Conservation (phyloP, 1,140 invertebrate genomes). For the Nymphalis io region DNA sequence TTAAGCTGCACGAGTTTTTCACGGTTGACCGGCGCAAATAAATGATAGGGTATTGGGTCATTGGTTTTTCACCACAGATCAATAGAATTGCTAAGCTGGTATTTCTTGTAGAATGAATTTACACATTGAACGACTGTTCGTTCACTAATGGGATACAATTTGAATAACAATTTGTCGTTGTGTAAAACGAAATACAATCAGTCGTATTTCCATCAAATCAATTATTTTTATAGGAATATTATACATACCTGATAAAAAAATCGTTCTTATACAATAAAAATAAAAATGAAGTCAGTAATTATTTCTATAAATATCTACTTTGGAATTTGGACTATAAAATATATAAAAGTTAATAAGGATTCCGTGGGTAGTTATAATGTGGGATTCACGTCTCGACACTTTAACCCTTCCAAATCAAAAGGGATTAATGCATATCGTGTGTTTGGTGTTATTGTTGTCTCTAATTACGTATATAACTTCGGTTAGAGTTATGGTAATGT, state of each 20-base stretch:
- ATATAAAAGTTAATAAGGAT: slow-evolving; percentile 49
- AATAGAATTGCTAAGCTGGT: slow-evolving; percentile 67
- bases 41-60: slow-evolving; percentile 69
- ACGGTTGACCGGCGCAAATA: slow-evolving; percentile 55
- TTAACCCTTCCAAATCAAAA: slow-evolving; percentile 69
- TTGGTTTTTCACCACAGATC: slow-evolving; percentile 55
- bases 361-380: slow-evolving; percentile 50
- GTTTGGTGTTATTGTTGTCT: slow-evolving; percentile 71
- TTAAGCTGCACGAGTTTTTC: slow-evolving; percentile 35
- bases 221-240: neutral
- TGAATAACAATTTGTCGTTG: slow-evolving; percentile 2
- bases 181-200: neutral
- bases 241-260: neutral
- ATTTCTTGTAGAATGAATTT: slow-evolving; percentile 64
- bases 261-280: neutral
- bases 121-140: slow-evolving; percentile 61
- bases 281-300: neutral
- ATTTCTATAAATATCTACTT: neutral
- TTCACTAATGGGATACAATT: slow-evolving; percentile 36
- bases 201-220: neutral
- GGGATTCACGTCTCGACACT: slow-evolving; percentile 51
- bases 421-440: slow-evolving; percentile 72
- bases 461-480: slow-evolving; percentile 73
- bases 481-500: slow-evolving; percentile 76
- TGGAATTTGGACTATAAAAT: slow-evolving; percentile 2